phyloP scores from a whole-genome alignment of 1,140 invertebrate species.

The Thaumatotibia leucotreta region DNA sequence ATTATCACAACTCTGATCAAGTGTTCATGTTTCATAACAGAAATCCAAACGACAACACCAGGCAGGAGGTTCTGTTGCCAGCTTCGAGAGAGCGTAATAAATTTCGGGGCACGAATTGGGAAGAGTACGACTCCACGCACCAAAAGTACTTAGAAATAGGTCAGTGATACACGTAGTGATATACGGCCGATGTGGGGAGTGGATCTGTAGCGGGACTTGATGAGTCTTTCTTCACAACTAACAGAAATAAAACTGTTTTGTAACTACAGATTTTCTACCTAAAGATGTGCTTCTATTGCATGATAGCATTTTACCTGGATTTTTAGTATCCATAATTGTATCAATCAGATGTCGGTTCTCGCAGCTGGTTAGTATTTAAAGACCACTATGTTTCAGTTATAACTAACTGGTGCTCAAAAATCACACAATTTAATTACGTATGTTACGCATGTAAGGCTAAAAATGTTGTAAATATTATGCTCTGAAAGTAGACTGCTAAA shows the following conservation, averaged over 20 bases:
- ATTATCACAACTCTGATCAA: no score
- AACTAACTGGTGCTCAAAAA: no score
- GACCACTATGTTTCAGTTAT: no score
- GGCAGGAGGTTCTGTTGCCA: conserved; percentile 83
- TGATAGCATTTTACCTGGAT: not conserved
- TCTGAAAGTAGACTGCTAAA: no score
- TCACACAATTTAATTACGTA: no score
- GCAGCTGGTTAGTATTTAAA: no score
- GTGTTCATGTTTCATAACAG: conserved; percentile 78
- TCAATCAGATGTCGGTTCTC: no score
- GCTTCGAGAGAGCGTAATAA: conserved; percentile 88
- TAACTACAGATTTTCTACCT: not conserved
- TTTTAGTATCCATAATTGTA: not conserved
- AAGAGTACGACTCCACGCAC: conserved; percentile 92
- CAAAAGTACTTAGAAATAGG: conserved; percentile 96
- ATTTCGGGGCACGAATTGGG: conserved; percentile 90
- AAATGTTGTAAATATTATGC: no score
- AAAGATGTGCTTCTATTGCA: not conserved
- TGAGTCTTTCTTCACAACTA: not conserved
- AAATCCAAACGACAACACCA: conserved; percentile 91
- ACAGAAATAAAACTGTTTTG: not conserved
- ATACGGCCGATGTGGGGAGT: conserved; percentile 12
- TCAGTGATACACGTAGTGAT: conserved; percentile 72
- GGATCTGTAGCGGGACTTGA: conserved; percentile 5
- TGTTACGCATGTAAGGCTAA: no score